Base-by-base conservation (phyloP, 2,888 invertebrate genomes). In the Listrodromus nycthemerus region DNA sequence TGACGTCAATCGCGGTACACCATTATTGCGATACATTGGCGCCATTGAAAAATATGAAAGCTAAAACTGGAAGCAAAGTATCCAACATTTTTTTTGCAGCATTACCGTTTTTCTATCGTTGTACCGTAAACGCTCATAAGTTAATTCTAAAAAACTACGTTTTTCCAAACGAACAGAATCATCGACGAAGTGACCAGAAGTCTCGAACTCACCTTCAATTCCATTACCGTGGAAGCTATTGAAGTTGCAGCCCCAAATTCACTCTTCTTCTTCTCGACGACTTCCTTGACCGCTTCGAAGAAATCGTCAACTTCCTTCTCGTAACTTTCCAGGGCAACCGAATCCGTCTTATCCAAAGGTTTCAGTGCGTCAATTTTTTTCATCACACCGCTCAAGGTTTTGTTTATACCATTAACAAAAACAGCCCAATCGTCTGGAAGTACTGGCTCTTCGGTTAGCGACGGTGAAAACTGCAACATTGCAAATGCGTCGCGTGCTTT, bases 401-500 rank as follows among this genome's bases (percentile, higher is more conserved):
- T 75, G 24, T 75, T 75, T 2, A 75, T 24, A 16, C 65, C 52
- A 21, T 75, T 75, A n/a, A 75, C 75, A 10, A 75, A 75, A 24
- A 65, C 27, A 13, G 75, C 75, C 65, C 65, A 75, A 52, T 75
- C 75, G 13, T 5, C 50, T 16, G 75, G 75, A 33, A 75, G 65
- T 24, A 50, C 65, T 0, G 21, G 10, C 37, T 19, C n/a, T 16
- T 5, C 52, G 2, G 21, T 10, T 1, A 65, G 52, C 1, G 65
- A 24, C 7, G 75, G 37, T 5, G 75, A 50, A 0, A 75, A 16
- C 16, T 65, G 63, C 30, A 75, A 65, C 24, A 24, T 75, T 10
- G 10, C 79, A 73, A 82, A 73, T 37, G 67, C 67, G 19, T 48
- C 33, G 21, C 71, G 78, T 6, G 82, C 67, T 10, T 79, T 61